These are phyloP conservation scores for Donacobius atricapilla DNA, from an alignment of 2,113 vertebrate species.

Conservation along the genomic window DNA sequence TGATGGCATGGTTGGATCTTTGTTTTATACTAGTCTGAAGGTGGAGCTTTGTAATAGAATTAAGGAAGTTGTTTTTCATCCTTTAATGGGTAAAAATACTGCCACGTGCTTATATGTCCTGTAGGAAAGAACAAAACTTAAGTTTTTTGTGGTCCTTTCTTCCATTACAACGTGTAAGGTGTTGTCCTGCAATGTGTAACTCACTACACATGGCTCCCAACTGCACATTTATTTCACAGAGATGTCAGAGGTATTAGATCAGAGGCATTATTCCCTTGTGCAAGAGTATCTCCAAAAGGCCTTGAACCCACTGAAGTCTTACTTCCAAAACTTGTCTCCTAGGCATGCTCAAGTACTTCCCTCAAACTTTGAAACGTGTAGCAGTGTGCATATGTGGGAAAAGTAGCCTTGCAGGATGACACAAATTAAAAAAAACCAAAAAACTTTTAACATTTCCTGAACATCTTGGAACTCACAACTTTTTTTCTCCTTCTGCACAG, in stretches of 20 bases:
- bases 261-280: not conserved
- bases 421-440: not conserved
- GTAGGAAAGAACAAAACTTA: not conserved
- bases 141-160: not conserved
- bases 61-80: not conserved
- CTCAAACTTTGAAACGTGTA: not conserved
- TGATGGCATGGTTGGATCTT: not conserved
- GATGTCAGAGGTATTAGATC: not conserved
- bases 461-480: not conserved
- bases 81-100: not conserved
- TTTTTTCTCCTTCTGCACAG: not conserved
- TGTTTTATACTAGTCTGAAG: not conserved
- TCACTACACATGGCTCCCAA: not conserved
- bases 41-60: not conserved
- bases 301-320: not conserved
- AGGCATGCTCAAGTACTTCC: not conserved
- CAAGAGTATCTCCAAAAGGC: not conserved
- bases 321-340: not conserved
- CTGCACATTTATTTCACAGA: not conserved
- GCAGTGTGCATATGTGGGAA: not conserved
- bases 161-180: not conserved
- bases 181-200: not conserved
- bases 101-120: not conserved
- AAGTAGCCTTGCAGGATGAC: not conserved
- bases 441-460: not conserved